Evolutionary conservation across 2,888 invertebrate genomes (phyloP), one percentile per base, ranked within the genome.

Genomic region (Thymelicus lineola): DNA sequence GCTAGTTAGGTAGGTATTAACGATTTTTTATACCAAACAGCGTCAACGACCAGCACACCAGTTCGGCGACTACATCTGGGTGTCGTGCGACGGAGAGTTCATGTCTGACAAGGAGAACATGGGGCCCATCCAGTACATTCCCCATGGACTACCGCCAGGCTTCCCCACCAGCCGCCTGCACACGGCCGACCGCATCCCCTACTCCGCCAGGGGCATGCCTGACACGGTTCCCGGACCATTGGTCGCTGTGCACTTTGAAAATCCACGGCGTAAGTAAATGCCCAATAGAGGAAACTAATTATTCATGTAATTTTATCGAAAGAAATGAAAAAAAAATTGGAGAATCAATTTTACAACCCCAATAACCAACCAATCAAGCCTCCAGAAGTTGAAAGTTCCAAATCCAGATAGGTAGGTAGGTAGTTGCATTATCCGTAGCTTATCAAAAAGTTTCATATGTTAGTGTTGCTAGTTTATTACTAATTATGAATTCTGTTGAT

Each of bases 81-180:
- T 98, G 20, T 96, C 96, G 10, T 98, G 98, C 85, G 93, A 95
- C 48, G 98, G 98, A 17, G 97, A 97, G 87, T 95, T 95, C 80
- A 93, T 95, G 63, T 94, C 96, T 0, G 98, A 98, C 85, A 94
- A 95, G 83, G 98, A 98, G 87, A 95, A 96, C 84, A 93, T 98
- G 66, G 96, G 96, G 0, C 91, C 94, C 1, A 94, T 98, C 71
- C 90, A 94, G 73, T 98, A 97, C 91, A 94, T 94, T 75, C 97
- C 97, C 17, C 90, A 89, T 7, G 91, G 91, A 68, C 95, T 96
- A 67, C 93, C 91, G 1, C 94, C 95, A 5, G 93, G 95, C 55
- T 96, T 94, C 86, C 88, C 88, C 7, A 79, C 86, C 42, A 81
- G 72, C 72, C 83, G 90, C 1, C 85, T 93, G 68, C 87, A 89